A percentile compares a stretch with the other conserved stretches of the same genome.
Evolutionary conservation across 2,113 vertebrate species (phyloP).

Genomic region (Macquaria ambigua): DNA sequence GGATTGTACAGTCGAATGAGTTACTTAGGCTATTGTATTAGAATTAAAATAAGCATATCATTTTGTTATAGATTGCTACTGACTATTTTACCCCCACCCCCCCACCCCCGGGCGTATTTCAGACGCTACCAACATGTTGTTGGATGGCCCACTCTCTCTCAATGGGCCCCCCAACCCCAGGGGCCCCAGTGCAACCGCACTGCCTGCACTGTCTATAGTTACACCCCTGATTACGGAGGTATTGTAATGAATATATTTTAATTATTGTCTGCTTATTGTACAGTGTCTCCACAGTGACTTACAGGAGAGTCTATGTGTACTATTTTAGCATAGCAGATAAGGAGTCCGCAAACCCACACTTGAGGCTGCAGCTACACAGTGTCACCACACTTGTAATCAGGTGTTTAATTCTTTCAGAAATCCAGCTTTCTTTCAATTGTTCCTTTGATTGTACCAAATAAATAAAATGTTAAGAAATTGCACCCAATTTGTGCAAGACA

Average conservation of each 20-base stretch:
- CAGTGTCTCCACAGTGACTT: slow-evolving; percentile 12
- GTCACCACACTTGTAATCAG: not conserved
- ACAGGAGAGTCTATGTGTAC: not conserved
- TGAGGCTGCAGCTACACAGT: not conserved
- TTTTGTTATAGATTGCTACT: too few species aligned
- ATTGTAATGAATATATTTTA: slow-evolving; percentile 27
- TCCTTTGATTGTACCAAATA: not conserved
- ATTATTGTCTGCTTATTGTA: slow-evolving; percentile 26
- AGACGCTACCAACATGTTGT: too few species aligned
- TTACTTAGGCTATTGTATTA: too few species aligned
- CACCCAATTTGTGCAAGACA: not conserved
- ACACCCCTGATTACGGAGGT: too few species aligned
- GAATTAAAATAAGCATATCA: too few species aligned
- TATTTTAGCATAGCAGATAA: not conserved
- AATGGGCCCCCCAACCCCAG: too few species aligned
- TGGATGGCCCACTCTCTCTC: too few species aligned
- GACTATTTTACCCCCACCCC: too few species aligned
- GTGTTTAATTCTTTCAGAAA: not conserved
- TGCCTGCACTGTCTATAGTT: too few species aligned
- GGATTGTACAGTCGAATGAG: too few species aligned
- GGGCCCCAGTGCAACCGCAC: too few species aligned
- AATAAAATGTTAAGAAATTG: not conserved
- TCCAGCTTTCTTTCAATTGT: not conserved
- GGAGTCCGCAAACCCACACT: not conserved
- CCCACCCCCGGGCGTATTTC: too few species aligned